Evolutionary conservation across 2,113 vertebrate species (phyloP).

Genomic region (Aramus guarauna): DNA sequence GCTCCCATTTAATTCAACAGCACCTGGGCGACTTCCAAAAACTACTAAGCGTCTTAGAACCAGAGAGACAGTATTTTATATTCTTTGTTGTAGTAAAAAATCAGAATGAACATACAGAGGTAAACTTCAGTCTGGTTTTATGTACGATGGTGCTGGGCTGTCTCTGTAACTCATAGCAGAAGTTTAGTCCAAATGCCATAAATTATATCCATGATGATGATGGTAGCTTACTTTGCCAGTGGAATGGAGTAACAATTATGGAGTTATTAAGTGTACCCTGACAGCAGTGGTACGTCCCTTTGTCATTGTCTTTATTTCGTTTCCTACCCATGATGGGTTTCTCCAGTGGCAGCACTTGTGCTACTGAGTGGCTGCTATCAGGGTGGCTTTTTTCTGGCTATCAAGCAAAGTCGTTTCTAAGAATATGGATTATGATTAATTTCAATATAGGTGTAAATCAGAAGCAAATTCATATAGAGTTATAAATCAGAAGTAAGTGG

Average conservation of each 20-base stretch:
- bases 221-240: not conserved
- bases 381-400: not conserved
- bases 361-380: not conserved
- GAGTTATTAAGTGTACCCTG: not conserved
- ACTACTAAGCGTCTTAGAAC: not conserved
- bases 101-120: not conserved
- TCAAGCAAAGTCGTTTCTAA: not conserved
- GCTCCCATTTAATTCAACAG: not conserved
- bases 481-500: not conserved
- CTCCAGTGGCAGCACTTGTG: not conserved
- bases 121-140: not conserved
- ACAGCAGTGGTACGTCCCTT: accelerated
- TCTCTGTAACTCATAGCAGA: not conserved
- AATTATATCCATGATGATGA: not conserved
- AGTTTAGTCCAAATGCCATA: not conserved
- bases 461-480: not conserved
- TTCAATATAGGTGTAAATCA: not conserved
- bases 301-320: not conserved
- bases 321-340: not conserved
- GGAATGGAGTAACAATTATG: not conserved
- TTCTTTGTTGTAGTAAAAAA: not conserved
- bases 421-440: not conserved
- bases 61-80: not conserved
- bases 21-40: not conserved
- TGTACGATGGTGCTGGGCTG: accelerated